A percentile compares a stretch with the other conserved stretches of the same genome.
phyloP scores from a whole-genome alignment of 2,797 vertebrate genomes.

The Hippoglossus hippoglossus region DNA sequence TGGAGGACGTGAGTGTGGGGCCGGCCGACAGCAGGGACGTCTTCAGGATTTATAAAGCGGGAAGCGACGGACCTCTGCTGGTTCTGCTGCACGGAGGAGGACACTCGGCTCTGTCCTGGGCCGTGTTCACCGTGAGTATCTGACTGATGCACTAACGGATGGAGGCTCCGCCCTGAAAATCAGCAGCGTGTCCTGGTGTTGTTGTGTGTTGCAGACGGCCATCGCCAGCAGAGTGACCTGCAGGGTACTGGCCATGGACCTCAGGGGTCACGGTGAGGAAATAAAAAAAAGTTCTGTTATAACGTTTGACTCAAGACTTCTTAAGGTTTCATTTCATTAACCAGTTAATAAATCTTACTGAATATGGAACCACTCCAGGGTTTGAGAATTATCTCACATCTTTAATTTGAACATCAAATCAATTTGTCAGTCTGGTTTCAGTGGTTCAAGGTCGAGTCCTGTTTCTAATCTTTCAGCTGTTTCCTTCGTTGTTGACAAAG shows the following conservation, averaged over 20 bases:
- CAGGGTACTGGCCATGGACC: constrained; percentile 79
- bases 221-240: constrained; percentile 73
- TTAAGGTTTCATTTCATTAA: no score
- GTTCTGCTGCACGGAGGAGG: constrained; percentile 79
- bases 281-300: background rate
- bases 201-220: constrained; percentile 62
- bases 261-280: constrained; percentile 77
- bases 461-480: no score
- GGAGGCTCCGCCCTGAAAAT: background rate
- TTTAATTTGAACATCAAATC: no score
- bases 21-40: constrained; percentile 66
- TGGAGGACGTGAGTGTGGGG: constrained; percentile 75
- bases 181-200: background rate
- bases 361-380: no score
- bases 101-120: constrained; percentile 79
- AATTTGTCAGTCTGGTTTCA: no score
- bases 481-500: no score
- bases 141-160: accelerated
- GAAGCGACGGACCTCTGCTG: constrained; percentile 72
- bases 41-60: constrained; percentile 74
- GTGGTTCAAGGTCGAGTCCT: no score
- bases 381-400: no score
- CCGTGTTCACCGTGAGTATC: constrained; percentile 74
- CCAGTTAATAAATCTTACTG: no score
- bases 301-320: no score